phyloP scores from a whole-genome alignment of 2,797 vertebrate species.

The Labeo calbasu region DNA sequence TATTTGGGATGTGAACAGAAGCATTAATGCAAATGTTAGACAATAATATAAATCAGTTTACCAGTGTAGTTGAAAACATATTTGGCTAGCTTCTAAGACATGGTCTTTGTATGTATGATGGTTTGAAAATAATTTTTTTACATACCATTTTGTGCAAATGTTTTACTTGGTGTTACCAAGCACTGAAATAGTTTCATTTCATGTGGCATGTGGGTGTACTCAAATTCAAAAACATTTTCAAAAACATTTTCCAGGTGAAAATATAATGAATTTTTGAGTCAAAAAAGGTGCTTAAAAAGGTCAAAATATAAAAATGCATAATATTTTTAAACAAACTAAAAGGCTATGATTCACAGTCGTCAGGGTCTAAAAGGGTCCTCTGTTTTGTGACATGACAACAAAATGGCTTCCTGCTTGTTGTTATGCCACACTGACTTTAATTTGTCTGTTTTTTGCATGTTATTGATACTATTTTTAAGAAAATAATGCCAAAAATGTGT shows the following conservation, averaged over 20 bases:
- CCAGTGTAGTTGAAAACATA: not conserved
- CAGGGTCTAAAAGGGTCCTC: not conserved
- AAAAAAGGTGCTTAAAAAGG: not conserved
- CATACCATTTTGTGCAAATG: not conserved
- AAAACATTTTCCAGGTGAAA: not conserved
- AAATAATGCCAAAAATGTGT: not conserved
- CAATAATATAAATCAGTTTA: not conserved
- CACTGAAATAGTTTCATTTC: not conserved
- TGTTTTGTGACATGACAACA: conserved; percentile 20
- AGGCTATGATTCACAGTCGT: not conserved
- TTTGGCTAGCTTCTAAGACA: not conserved
- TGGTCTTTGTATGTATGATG: not conserved
- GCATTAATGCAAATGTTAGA: not conserved
- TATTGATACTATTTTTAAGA: not conserved
- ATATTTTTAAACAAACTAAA: not conserved
- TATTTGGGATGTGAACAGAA: not conserved
- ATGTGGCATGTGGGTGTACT: not conserved
- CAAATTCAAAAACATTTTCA: not conserved
- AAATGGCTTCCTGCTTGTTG: conserved; percentile 25
- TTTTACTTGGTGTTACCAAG: not conserved
- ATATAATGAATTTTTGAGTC: not conserved
- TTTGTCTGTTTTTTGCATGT: not conserved
- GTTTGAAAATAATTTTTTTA: not conserved
- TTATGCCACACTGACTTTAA: conserved; percentile 10
- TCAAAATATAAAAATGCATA: not conserved